Base-by-base conservation (phyloP, 2,113 vertebrate species). In the Paramisgurnus dabryanus region DNA sequence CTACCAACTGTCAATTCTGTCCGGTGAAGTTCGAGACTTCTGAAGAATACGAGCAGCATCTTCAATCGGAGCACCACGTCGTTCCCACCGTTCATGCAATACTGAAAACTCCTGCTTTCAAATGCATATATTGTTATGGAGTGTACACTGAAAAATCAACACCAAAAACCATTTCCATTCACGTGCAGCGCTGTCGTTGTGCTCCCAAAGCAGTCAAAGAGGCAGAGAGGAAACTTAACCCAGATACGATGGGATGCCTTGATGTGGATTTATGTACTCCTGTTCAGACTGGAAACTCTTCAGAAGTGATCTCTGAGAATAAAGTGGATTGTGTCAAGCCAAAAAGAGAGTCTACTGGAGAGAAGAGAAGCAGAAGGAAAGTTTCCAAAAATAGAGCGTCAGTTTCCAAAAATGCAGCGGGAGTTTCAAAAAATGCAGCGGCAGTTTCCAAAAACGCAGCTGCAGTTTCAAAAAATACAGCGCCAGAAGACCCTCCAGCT, bases 41-140 rank as follows among this genome's bases (percentile, higher is more conserved):
- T 0, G 93, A 93, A 12, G 85, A 83, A 0, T 96, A 95, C 0
- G 94, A 96, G 70, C 83, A 81, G 15, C 95, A 96, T 82, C 87
- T 96, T 82, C 94, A 95, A 82, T 91, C 91, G 18, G 87, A 91
- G 39, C 95, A 96, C 85, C 95, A 96, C 40, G 93, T 96, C 13
- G 94, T 93, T 81, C 94, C 95, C 0, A 96, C 94, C 0, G 93
- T 96, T 6, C 95, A 96, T 61, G 94, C 95, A 0, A 92, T 96
- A 53, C 60, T 96, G 5, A 95, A 94, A 80, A 92, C 94, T 9
- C 95, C 95, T 0, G 95, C 94, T n/a, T 96, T 96, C 87, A 96
- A 96, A 87, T 96, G 95, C 80, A 95, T 95, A 81, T 94, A 95
- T 87, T 96, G 95, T 84, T 94, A 93, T 6, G 95, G 95, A 0